Evolutionary conservation across 2,797 vertebrate genomes (phyloP).

Genomic region (Periparus ater): DNA sequence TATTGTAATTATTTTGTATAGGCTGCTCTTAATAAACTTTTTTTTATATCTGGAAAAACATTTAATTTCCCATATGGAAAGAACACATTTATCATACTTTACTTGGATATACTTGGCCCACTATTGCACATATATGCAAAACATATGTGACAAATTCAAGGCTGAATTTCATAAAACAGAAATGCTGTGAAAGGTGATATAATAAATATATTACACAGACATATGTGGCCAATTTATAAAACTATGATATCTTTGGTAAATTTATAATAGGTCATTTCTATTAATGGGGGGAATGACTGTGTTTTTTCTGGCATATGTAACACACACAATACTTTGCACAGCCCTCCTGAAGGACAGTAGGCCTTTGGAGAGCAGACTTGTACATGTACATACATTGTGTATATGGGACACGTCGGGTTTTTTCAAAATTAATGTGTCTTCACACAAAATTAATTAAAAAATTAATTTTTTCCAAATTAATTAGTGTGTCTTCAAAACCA

Average conservation of each 20-base stretch:
- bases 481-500: neutral
- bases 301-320: slow-evolving; percentile 14
- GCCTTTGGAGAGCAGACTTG: neutral
- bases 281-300: slow-evolving; percentile 1
- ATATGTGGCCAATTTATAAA: slow-evolving; percentile 66
- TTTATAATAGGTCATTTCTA: slow-evolving; percentile 60
- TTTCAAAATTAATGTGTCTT: neutral
- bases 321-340: neutral
- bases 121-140: slow-evolving; percentile 60
- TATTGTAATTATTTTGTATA: slow-evolving; percentile 65
- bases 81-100: slow-evolving; percentile 70
- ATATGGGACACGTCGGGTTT: neutral
- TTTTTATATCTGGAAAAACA: slow-evolving; percentile 45
- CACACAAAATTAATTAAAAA: no score
- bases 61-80: slow-evolving; percentile 67
- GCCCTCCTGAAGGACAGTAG: neutral
- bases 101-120: slow-evolving; percentile 42
- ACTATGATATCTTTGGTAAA: slow-evolving; percentile 38
- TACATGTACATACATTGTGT: neutral
- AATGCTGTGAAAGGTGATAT: slow-evolving; percentile 64
- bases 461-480: no score
- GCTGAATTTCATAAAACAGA: slow-evolving; percentile 66
- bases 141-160: slow-evolving; percentile 67
- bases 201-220: slow-evolving; percentile 65
- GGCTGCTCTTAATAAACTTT: slow-evolving; percentile 42